phyloP scores from a whole-genome alignment of 2,113 vertebrate species.

The Catharus fuscescens region DNA sequence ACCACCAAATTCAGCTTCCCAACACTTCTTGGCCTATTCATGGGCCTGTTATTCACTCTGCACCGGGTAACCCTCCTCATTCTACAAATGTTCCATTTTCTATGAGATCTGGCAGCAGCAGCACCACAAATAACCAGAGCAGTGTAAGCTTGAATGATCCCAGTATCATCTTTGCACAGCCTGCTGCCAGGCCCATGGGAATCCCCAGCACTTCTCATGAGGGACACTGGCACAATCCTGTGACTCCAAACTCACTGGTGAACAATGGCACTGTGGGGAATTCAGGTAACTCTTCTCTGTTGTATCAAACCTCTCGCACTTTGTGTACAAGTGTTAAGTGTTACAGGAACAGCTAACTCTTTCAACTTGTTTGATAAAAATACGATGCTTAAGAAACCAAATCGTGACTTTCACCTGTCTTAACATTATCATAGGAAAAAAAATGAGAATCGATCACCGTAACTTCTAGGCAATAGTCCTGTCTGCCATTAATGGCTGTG shows the following conservation, averaged over 20 bases:
- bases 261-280: constrained; percentile 92
- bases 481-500: neutral
- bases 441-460: neutral
- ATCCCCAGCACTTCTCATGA: constrained; percentile 84
- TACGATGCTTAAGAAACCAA: neutral
- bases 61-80: constrained; percentile 83
- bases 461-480: neutral
- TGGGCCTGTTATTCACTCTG: constrained; percentile 85
- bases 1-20: constrained; percentile 82
- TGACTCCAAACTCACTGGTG: constrained; percentile 88
- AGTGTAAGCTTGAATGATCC: constrained; percentile 94
- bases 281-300: constrained; percentile 85
- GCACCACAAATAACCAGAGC: constrained; percentile 73
- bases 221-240: constrained; percentile 92
- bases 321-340: constrained; percentile 46
- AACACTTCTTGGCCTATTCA: constrained; percentile 93
- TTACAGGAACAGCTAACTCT: constrained; percentile 52
- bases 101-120: constrained; percentile 78
- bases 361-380: neutral
- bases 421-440: neutral
- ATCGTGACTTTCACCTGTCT: neutral
- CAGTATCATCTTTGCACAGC: constrained; percentile 98
- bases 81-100: constrained; percentile 83
- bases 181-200: constrained; percentile 86
- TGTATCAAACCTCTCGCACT: constrained; percentile 45